A percentile compares a stretch with the other conserved stretches of the same genome.
These are phyloP conservation scores for Mustela nigripes DNA, from an alignment of 2,113 vertebrate genomes.

Conservation along the genomic window DNA sequence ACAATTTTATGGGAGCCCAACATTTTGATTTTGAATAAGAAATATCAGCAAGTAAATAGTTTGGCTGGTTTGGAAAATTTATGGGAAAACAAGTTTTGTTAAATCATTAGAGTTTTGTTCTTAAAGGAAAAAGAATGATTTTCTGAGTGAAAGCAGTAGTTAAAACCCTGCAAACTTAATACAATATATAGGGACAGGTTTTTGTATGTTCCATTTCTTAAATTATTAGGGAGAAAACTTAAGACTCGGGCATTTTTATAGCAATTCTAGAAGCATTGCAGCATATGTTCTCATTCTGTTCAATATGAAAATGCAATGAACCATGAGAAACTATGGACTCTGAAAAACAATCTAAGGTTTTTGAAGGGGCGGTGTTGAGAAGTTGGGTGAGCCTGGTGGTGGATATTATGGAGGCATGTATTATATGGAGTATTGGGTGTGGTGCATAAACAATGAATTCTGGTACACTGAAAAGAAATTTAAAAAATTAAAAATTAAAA, in stretches of 20 bases:
- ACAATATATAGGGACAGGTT: not conserved
- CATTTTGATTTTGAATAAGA: not conserved
- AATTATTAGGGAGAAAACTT: not conserved
- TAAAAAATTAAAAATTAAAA: too few relatives aligned
- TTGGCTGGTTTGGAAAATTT: not conserved
- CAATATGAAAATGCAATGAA: not conserved
- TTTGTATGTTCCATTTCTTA: not conserved
- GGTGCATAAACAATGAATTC: too few relatives aligned
- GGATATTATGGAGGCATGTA: too few relatives aligned
- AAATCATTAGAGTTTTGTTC: not conserved
- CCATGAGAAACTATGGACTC: too few relatives aligned
- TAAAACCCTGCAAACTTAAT: not conserved
- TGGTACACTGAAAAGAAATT: too few relatives aligned
- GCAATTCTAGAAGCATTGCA: not conserved
- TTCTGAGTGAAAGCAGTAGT: not conserved
- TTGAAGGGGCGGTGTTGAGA: too few relatives aligned
- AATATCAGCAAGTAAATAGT: not conserved
- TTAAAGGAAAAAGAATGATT: not conserved
- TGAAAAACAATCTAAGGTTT: too few relatives aligned
- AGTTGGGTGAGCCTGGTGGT: too few relatives aligned
- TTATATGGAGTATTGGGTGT: too few relatives aligned
- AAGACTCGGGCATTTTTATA: not conserved
- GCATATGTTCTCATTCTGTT: not conserved
- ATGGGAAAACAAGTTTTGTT: not conserved
- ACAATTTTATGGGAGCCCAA: fast-evolving